These are phyloP conservation scores for Protodeltote pygarga DNA, from an alignment of 2,888 invertebrate species.

Conservation along the genomic window DNA sequence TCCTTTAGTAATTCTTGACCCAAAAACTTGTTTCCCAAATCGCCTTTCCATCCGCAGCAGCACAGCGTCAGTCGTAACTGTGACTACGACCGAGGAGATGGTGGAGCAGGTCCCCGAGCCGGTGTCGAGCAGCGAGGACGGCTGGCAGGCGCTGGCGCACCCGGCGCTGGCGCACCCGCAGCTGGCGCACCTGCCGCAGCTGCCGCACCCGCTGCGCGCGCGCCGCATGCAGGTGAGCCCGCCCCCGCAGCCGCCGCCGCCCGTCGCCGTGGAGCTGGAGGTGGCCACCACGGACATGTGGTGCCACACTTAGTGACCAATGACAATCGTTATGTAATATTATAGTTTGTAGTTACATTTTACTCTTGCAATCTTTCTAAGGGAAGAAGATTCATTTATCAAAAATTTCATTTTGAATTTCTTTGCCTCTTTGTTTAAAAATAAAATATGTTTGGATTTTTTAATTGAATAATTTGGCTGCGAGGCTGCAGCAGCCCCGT, in stretches of 20 bases:
- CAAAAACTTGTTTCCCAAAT: too few species aligned
- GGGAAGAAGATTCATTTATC: conserved; percentile 27
- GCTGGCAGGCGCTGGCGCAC: conserved; percentile 44
- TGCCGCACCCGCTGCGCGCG: conserved; percentile 53
- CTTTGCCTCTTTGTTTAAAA: conserved; percentile 34
- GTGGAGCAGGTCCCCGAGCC: conserved; percentile 46
- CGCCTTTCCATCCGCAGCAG: conserved; percentile 46
- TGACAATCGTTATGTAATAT: conserved; percentile 1
- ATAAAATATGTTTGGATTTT: conserved; percentile 38
- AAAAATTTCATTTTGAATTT: conserved; percentile 19
- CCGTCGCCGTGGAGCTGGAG: conserved; percentile 79
- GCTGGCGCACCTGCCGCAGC: conserved; percentile 40
- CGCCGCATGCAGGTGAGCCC: conserved; percentile 65
- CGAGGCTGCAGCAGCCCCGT: conserved; percentile 9
- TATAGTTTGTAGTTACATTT: conserved; percentile 1
- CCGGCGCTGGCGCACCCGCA: conserved; percentile 44
- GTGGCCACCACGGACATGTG: conserved; percentile 81
- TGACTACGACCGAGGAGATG: conserved; percentile 49
- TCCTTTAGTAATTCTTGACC: neutral
- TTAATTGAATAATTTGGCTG: conserved; percentile 30
- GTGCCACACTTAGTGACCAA: conserved; percentile 54
- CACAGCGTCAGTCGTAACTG: conserved; percentile 65
- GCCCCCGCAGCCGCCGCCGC: conserved; percentile 57
- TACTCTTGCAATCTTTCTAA: conserved; percentile 5
- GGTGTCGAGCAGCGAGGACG: conserved; percentile 48